Evolutionary conservation across 2,113 vertebrate species (phyloP).

Genomic region (Crotophaga sulcirostris): DNA sequence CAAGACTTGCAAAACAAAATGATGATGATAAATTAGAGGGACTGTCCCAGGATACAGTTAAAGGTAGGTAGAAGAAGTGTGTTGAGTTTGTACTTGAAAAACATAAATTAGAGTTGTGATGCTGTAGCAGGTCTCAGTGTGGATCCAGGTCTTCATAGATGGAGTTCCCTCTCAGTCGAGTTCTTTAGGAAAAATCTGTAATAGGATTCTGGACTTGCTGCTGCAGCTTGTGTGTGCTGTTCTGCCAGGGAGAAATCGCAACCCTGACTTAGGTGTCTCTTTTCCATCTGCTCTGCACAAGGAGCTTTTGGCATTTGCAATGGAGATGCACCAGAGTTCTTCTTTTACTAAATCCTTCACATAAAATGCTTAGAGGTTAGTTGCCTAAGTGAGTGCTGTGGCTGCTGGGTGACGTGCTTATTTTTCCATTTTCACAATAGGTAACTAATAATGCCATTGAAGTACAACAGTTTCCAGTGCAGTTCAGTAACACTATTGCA

Average conservation of each 20-base stretch:
- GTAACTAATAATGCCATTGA: neutral
- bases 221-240: neutral
- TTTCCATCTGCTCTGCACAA: neutral
- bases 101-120: neutral
- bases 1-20: neutral
- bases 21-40: neutral
- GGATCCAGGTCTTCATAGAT: neutral
- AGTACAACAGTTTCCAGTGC: neutral
- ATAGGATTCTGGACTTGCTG: neutral
- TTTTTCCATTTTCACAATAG: neutral
- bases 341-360: neutral
- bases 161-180: neutral
- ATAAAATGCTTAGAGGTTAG: neutral
- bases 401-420: neutral
- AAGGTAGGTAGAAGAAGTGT: neutral
- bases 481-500: neutral
- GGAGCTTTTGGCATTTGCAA: slow-evolving; percentile 4
- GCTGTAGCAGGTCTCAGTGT: neutral
- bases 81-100: neutral
- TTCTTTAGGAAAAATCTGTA: neutral
- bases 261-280: neutral
- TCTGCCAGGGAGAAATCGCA: slow-evolving; percentile 10
- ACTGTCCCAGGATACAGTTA: neutral
- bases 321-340: neutral
- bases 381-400: neutral